Base-by-base conservation (phyloP, 2,888 invertebrate genomes). In the Parnassius mnemosyne region DNA sequence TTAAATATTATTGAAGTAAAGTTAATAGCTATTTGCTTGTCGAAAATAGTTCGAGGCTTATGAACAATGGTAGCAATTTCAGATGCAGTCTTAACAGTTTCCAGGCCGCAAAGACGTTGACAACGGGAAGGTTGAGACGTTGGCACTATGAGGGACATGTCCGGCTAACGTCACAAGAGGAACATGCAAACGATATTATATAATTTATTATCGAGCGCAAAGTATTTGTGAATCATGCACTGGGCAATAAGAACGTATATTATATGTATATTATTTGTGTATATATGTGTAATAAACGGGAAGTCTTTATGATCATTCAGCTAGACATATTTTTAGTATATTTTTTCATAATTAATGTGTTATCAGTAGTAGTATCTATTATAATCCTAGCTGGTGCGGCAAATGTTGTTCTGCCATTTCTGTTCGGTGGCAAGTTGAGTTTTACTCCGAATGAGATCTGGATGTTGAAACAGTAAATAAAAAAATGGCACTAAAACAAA, bases 131-230 rank as follows among this genome's bases (percentile, higher is more conserved):
- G 72, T 65, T 74, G 75, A 79, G 74, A 75, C 69, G 71, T 69
- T 76, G 81, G 73, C 80, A 79, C 78, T 76, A 76, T 77, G 84
- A 82, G 75, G 69, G 69, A 73, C 74, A 77, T 77, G 80, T 87
- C 86, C 85, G 85, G 86, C 79, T 71, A 67, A 65, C 58, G 67
- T 68, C 71, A 71, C 76, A 76, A 79, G 34, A 82, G 78, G 81
- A 82, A 81, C 75, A 75, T 69, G 74, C 66, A 70, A 75, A 71
- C 71, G 70, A 72, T 77, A 77, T 79, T 76, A 73, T 77, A 80
- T 80, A 80, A 81, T 81, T 79, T 78, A 79, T 79, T 74, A 74
- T 72, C 55, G 46, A 57, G 54, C 58, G 65, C 53, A 53, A 64
- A 53, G 63, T 55, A 65, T 63, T 65, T 60, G 63, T 58, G 66